A percentile compares a stretch with the other conserved stretches of the same genome.
Evolutionary conservation across 2,888 invertebrate genomes (phyloP).

Genomic region (Cerceris rybyensis): DNA sequence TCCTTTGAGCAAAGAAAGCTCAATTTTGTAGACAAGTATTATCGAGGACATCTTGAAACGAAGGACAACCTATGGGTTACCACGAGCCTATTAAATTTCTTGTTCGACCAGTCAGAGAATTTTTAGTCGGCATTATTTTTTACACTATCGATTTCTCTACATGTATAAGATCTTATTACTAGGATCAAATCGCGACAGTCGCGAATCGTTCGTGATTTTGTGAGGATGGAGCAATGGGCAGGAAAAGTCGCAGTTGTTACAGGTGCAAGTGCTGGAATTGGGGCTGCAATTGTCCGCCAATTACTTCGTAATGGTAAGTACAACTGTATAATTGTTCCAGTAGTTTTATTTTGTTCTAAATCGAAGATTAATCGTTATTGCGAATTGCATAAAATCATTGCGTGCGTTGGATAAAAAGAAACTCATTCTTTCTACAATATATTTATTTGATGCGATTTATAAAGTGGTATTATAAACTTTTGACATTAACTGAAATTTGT

Average conservation of each 20-base stretch:
- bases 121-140: constrained; percentile 38
- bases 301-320: constrained; percentile 80
- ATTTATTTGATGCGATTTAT: too few relatives aligned
- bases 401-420: too few relatives aligned
- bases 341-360: too few relatives aligned
- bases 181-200: constrained; percentile 31
- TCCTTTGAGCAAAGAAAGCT: too few relatives aligned
- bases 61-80: constrained; percentile 60
- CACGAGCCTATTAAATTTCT: constrained; percentile 59
- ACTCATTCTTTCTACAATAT: too few relatives aligned
- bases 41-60: constrained; percentile 32
- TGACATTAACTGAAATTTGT: neutral
- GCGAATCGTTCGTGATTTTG: constrained; percentile 21
- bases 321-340: neutral
- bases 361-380: neutral
- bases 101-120: constrained; percentile 25
- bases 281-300: constrained; percentile 77
- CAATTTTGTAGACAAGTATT: constrained; percentile 31
- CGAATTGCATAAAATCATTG: too few relatives aligned
- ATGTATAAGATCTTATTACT: constrained; percentile 64
- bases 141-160: constrained; percentile 63
- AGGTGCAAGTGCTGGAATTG: constrained; percentile 82
- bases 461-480: too few relatives aligned
- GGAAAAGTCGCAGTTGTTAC: constrained; percentile 82
- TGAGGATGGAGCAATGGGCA: constrained; percentile 80